Evolutionary conservation across 2,113 vertebrate species (phyloP).

Genomic region (Engystomops pustulosus): DNA sequence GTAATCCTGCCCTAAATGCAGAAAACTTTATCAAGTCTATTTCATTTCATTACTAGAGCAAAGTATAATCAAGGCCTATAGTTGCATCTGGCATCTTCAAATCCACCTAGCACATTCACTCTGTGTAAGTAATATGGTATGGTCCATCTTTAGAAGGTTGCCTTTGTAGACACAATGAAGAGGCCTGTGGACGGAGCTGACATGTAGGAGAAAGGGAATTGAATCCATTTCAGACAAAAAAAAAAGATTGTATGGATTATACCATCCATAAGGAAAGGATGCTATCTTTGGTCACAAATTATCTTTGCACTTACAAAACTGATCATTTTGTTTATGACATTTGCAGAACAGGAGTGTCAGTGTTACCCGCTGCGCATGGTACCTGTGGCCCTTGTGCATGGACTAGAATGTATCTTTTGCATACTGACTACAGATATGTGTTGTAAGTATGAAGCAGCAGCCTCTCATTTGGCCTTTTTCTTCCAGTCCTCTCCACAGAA

Average conservation of each 20-base stretch:
- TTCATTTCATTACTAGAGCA: conserved; percentile 65
- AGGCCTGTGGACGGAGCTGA: conserved; percentile 76
- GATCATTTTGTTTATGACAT: conserved; percentile 61
- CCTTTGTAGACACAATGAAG: conserved; percentile 74
- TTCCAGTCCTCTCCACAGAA: conserved; percentile 80
- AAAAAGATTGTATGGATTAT: conserved; percentile 68
- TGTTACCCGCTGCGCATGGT: conserved; percentile 62
- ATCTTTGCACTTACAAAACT: conserved; percentile 70
- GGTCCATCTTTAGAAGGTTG: conserved; percentile 57
- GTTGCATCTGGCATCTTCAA: conserved; percentile 68
- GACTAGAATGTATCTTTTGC: conserved; percentile 59
- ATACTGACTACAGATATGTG: conserved; percentile 61
- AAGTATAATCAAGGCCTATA: conserved; percentile 68
- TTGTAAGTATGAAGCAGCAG: conserved; percentile 66
- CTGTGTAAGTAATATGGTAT: conserved; percentile 72
- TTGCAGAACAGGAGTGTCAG: conserved; percentile 64
- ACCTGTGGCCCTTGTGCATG: conserved; percentile 53
- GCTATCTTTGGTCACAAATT: conserved; percentile 95
- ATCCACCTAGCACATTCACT: conserved; percentile 69
- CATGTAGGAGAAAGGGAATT: conserved; percentile 49
- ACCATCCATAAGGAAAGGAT: conserved; percentile 74
- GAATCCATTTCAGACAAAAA: conserved; percentile 58
- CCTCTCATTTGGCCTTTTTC: conserved; percentile 73
- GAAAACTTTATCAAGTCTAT: conserved; percentile 57
- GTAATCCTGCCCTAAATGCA: conserved; percentile 61